Percentiles rank a stretch among this genome's conserved stretches.
Evolutionary conservation across 2,797 vertebrate species (phyloP).

Genomic region (Channa striata): DNA sequence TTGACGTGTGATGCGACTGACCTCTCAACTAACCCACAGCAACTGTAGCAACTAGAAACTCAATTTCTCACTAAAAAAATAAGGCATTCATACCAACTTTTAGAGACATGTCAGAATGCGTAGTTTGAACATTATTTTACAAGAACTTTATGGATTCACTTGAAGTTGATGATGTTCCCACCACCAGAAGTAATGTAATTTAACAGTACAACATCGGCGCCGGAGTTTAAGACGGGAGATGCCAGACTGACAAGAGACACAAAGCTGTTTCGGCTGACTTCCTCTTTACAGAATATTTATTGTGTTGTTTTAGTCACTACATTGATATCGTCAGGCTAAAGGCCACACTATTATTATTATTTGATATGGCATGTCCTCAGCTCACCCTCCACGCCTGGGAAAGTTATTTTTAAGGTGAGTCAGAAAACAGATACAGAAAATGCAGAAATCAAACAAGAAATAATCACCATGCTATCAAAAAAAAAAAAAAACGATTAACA

Average conservation of each 20-base stretch:
- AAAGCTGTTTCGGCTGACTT: background rate
- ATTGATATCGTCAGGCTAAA: background rate
- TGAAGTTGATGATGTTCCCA: background rate
- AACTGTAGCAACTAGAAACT: slow-evolving; percentile 22
- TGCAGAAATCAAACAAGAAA: slow-evolving; percentile 8
- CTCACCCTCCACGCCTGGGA: background rate
- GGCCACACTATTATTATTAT: background rate
- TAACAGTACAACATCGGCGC: background rate
- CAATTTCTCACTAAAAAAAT: background rate
- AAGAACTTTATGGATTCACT: slow-evolving; percentile 3
- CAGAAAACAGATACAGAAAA: slow-evolving; percentile 20
- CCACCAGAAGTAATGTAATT: background rate
- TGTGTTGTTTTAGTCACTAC: background rate
- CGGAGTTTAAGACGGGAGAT: background rate
- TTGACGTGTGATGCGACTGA: slow-evolving; percentile 17
- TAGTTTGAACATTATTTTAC: background rate
- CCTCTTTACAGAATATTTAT: background rate
- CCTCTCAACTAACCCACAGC: slow-evolving; percentile 23
- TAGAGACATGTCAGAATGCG: background rate
- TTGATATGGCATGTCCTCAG: background rate
- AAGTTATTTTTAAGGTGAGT: slow-evolving; percentile 14
- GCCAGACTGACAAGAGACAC: background rate
- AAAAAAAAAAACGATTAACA: too few relatives aligned
- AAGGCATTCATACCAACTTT: background rate
- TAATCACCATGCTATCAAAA: slow-evolving; percentile 5